Percentiles rank a stretch among this genome's conserved stretches.
Conservation (phyloP, 92 coral and sea anemone species). For the Zoanthus sansibaricus region DNA sequence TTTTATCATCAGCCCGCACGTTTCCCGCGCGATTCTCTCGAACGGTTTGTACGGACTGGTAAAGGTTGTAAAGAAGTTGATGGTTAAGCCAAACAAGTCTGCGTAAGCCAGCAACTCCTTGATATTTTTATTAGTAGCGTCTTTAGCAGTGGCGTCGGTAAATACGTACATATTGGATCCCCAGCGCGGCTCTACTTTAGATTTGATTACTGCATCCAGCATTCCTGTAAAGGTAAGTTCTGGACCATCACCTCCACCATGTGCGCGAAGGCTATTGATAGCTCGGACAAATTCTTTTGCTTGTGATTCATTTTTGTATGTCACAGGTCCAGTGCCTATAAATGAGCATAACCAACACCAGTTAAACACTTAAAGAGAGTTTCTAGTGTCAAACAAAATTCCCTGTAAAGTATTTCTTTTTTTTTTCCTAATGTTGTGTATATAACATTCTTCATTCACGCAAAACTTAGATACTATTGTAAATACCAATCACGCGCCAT, state of each 20-base stretch:
- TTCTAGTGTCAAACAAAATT: neutral
- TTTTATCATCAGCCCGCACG: slow-evolving; percentile 75
- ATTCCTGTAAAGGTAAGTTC: slow-evolving; percentile 87
- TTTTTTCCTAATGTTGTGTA: no score
- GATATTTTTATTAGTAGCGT: slow-evolving; percentile 54
- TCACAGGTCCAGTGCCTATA: slow-evolving; percentile 70
- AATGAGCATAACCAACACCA: neutral
- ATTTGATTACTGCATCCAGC: slow-evolving; percentile 58
- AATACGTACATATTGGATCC: slow-evolving; percentile 88
- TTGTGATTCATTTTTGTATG: slow-evolving; percentile 20
- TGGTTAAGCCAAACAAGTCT: slow-evolving; percentile 41
- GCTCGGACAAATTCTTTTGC: slow-evolving; percentile 62
- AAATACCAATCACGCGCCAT: no score
- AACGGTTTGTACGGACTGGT: slow-evolving; percentile 52
- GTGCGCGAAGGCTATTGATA: slow-evolving; percentile 59
- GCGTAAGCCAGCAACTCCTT: slow-evolving; percentile 46
- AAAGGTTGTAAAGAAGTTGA: slow-evolving; percentile 76
- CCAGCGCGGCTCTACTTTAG: slow-evolving; percentile 51
- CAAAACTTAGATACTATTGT: no score
- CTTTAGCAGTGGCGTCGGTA: slow-evolving; percentile 88
- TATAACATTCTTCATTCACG: no score
- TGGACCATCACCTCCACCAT: slow-evolving; percentile 85
- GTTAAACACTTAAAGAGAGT: neutral
- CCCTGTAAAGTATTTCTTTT: no score
- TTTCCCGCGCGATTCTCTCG: slow-evolving; percentile 60